Base-by-base conservation (phyloP, 2,888 invertebrate genomes). In the Priocnemis perturbator region DNA sequence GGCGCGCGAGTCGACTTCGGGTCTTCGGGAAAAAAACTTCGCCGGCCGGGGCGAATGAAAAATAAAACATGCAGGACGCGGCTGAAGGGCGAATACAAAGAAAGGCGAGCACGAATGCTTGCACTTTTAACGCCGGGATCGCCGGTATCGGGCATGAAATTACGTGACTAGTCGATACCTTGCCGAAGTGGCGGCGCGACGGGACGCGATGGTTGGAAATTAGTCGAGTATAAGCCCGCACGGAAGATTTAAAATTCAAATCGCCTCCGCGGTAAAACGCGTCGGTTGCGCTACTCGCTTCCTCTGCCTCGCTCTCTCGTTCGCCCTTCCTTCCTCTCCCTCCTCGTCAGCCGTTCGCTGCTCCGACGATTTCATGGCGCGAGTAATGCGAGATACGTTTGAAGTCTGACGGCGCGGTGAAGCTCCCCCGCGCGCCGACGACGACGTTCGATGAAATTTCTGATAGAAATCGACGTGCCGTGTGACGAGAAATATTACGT, bases 221-320 rank as follows among this genome's bases (percentile, higher is more conserved):
- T 81, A 82, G 77, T 73, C 72, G 71, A 73, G 75, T 81, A 71
- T 74, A 78, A 67, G 59, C 67, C 7, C 64, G 44, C 60, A 58
- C 62, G 69, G 47, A 68, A 71, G 69, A 82, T 82, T 79, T 82
- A 76, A 81, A 82, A 83, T 82, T 83, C 82, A 83, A 83, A 82
- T 82, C 68, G 63, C 60, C 14, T 11, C 4, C 37, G 37, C 60
- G 64, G 77, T 79, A 72, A 76, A 81, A 78, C 71, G 64, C 74
- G 75, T 69, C 71, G 52, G 26, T 59, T 53, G 63, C 59, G 59
- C 57, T 66, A 21, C 66, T 57, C 66, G 57, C 62, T 50, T 56
- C 59, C 58, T 53, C 60, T 52, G 48, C 62, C 50, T 60, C 37
- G 52, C 48, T 62, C 63, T 45, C 58, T n/a, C 37, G 5, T 14